Conservation (phyloP, 2,113 vertebrate genomes). For the Otolemur garnettii region DNA sequence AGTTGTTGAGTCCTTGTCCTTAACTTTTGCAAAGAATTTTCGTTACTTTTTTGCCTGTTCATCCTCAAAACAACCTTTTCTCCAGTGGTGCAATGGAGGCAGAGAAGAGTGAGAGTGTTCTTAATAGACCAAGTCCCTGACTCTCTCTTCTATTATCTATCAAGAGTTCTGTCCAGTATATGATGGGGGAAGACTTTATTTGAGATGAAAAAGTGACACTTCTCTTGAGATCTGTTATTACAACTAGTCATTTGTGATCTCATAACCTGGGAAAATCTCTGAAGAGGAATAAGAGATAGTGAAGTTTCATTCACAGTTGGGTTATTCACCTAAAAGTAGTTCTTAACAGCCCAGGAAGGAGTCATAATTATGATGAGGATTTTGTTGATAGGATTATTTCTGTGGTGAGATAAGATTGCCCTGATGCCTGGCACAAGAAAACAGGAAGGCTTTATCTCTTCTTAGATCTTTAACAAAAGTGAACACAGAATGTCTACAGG, state of each 20-base stretch:
- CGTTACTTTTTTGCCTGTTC: neutral
- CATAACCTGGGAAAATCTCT: neutral
- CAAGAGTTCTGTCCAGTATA: neutral
- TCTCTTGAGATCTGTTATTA: conserved; percentile 27
- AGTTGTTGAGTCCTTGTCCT: neutral
- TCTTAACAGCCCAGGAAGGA: conserved; percentile 57
- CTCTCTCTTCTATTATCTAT: neutral
- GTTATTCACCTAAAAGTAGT: neutral
- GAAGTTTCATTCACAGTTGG: conserved; percentile 48
- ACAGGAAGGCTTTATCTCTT: conserved; percentile 29
- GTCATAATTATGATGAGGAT: neutral
- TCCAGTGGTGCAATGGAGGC: fast-evolving
- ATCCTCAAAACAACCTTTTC: neutral
- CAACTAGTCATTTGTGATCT: conserved; percentile 36
- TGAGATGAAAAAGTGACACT: neutral
- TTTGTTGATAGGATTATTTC: conserved; percentile 58
- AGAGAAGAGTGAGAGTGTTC: neutral
- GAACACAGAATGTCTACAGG: neutral
- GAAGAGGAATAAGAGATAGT: neutral
- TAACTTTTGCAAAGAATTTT: neutral
- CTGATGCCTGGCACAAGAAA: conserved; percentile 10
- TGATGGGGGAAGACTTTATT: neutral
- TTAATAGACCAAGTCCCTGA: neutral
- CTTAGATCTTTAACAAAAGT: conserved; percentile 21
- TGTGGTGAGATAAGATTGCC: neutral